Evolutionary conservation across 2,888 invertebrate genomes (phyloP), one percentile per base, ranked within the genome.

Genomic region (Liposcelis brunnea): DNA sequence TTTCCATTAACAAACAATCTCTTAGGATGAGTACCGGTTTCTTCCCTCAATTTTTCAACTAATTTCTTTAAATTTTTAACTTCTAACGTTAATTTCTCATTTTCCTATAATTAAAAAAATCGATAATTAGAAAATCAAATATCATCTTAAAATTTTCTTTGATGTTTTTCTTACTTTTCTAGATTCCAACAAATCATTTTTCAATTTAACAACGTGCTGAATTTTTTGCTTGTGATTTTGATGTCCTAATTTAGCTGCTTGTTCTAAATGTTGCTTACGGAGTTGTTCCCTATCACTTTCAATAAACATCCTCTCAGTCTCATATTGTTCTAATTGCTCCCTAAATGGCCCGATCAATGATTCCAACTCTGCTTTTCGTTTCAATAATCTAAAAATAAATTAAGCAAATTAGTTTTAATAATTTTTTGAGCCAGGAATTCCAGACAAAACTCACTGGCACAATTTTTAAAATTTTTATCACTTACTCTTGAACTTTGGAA

Each of bases 151-250:
- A 18, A 40, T 6, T 40, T 40, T 18, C 21, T 15, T 35, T 35
- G 35, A 32, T 32, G 32, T 32, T 32, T 32, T n/a, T n/a, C 32
- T 52, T 59, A 70, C 69, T 64, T 67, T 64, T 51, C 60, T 57
- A 34, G 70, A 54, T 49, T 63, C 62, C 36, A 58, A 54, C 50
- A 65, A 65, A 52, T 65, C 66, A 15, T 59, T 58, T 55, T 69
- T 69, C 16, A 70, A 51, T 49, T 66, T 65, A 2, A 57, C 55
- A 16, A 70, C 53, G 49, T 66, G 62, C 34, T 63, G 60, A 32
- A 67, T 65, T 53, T 66, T 67, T 54, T 67, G 68, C 49, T 63
- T 64, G 48, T 66, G 64, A 51, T 68, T 68, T 52, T 66, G 66
- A 51, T 67, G 67, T 1, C 67, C 66, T 7, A 68, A 53, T 16